A percentile compares a stretch with the other conserved stretches of the same genome.
phyloP scores from a whole-genome alignment of 2,797 vertebrate species.

The Spatula versicolor region DNA sequence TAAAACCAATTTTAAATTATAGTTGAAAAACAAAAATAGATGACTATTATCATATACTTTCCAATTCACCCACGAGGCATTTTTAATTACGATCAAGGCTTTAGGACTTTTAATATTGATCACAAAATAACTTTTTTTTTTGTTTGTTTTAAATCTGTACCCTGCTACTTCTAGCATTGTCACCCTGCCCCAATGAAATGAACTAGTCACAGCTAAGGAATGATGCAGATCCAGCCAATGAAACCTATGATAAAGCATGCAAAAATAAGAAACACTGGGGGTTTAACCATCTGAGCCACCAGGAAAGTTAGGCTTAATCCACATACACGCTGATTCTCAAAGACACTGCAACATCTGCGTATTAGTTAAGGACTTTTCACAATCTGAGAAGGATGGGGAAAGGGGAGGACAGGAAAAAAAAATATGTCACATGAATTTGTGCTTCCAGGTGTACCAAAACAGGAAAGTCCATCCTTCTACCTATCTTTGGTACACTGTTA shows the following conservation, averaged over 20 bases:
- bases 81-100: neutral
- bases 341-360: neutral
- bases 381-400: neutral
- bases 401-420: neutral
- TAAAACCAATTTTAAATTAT: neutral
- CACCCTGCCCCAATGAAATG: neutral
- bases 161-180: too few species aligned
- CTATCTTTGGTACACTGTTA: neutral
- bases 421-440: neutral
- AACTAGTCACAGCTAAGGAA: neutral
- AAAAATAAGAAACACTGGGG: neutral
- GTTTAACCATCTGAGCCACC: neutral
- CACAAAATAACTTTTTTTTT: neutral
- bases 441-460: neutral
- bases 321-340: neutral
- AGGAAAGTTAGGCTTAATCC: neutral
- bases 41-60: neutral
- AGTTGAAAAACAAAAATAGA: neutral
- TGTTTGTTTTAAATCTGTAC: neutral
- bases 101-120: neutral
- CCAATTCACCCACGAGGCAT: neutral
- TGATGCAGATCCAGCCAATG: fast-evolving
- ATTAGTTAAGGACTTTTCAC: neutral
- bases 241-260: neutral
- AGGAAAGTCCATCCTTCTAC: neutral